Percentiles rank a stretch among this genome's conserved stretches.
Evolutionary conservation across 2,113 vertebrate species (phyloP).

Genomic region (Pluvialis apricaria): DNA sequence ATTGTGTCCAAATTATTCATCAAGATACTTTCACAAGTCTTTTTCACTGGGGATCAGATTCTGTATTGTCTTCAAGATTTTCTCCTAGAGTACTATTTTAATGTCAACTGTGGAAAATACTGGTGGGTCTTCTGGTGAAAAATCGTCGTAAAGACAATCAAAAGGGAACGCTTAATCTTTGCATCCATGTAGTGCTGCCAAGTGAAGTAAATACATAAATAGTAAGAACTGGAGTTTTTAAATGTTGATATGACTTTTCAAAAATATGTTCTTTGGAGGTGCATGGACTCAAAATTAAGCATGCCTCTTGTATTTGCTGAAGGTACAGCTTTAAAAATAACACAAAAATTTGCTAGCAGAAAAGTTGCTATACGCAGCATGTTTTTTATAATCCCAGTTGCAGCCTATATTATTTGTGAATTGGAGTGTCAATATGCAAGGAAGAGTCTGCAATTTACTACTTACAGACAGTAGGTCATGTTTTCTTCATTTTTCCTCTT

Average conservation of each 20-base stretch:
- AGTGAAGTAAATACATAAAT: not conserved
- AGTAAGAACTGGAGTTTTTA: not conserved
- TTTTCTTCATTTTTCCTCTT: not conserved
- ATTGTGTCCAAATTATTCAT: not conserved
- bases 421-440: not conserved
- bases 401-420: not conserved
- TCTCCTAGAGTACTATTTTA: not conserved
- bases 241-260: not conserved
- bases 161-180: not conserved
- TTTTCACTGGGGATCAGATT: not conserved
- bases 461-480: not conserved
- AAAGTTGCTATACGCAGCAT: not conserved
- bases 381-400: not conserved
- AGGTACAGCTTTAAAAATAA: not conserved
- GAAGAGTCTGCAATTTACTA: not conserved
- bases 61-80: not conserved
- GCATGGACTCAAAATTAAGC: not conserved
- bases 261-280: not conserved
- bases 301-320: not conserved
- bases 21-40: not conserved
- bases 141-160: not conserved
- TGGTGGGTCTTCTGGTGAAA: not conserved
- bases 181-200: not conserved
- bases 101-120: not conserved
- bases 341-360: not conserved